Percentiles rank a stretch among this genome's conserved stretches.
phyloP scores from a whole-genome alignment of 2,113 vertebrate genomes.

The Ctenodactylus gundi region DNA sequence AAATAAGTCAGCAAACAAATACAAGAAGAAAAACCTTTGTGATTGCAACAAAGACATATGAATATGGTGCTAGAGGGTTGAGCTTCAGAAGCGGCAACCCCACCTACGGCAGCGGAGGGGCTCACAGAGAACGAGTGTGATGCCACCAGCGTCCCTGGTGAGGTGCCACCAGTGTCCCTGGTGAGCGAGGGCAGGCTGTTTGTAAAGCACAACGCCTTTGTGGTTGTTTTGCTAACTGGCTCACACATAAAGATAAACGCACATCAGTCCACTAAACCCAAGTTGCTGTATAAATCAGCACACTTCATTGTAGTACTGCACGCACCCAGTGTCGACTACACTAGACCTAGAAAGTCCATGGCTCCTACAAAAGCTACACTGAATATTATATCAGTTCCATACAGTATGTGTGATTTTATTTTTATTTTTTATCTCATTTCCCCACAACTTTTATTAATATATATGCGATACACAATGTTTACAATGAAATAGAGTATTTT shows the following conservation, averaged over 20 bases:
- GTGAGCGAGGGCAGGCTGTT: not conserved
- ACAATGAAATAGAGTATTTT: too few species aligned
- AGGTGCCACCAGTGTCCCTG: too few species aligned
- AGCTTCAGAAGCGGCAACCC: not conserved
- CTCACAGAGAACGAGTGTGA: not conserved
- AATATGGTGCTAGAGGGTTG: not conserved
- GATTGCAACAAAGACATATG: not conserved
- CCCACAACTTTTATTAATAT: too few species aligned
- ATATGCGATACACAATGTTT: too few species aligned
- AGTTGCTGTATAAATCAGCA: not conserved
- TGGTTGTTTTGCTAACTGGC: not conserved
- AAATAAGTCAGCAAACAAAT: not conserved
- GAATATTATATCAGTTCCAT: not conserved
- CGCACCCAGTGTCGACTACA: not conserved
- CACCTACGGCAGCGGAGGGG: rapidly evolving
- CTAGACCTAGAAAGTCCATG: not conserved
- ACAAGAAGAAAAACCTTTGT: not conserved
- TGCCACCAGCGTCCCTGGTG: too few species aligned
- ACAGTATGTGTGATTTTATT: too few species aligned
- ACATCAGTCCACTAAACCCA: not conserved
- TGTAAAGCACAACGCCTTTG: not conserved
- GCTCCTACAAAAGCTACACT: not conserved
- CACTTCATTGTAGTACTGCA: not conserved
- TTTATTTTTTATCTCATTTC: too few species aligned
- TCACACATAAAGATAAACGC: not conserved